Base-by-base conservation (phyloP, 2,113 vertebrate species). In the Dunckerocampus dactyliophorus region DNA sequence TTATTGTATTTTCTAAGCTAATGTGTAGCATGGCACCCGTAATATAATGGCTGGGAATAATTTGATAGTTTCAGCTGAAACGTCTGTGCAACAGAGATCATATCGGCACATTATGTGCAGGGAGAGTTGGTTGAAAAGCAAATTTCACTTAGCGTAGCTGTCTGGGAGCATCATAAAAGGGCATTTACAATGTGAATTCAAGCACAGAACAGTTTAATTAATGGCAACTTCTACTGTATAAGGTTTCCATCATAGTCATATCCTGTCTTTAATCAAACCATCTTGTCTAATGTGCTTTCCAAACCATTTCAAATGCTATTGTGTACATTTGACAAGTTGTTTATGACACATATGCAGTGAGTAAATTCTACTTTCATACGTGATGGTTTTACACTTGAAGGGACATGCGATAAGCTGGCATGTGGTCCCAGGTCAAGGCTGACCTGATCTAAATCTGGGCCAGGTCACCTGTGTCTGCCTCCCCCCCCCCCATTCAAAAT, bases 1-100 rank as follows among this genome's bases (percentile, higher is more conserved):
- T 84, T 84, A 85, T 91, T 89, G 71, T 88, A 82, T 88, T 90
- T 89, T 83, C 79, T 74, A 80, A 80, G 69, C 68, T 69, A 91
- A 77, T 63, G 80, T 82, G 80, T 77, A 69, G 82, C 75, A 67
- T 74, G 78, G 74, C 77, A 80, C 82, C 71, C 71, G 79, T 76
- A 85, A 83, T 82, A 71, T 82, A 81, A 85, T 57, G 77, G 72
- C 64, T 43, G 24, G 60, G 69, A 81, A 79, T 81, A 60, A 87
- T 86, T 83, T 72, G 69, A 73, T 77, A 72, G 76, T 81, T 84
- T 87, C 79, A 82, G 82, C 81, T 74, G 74, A 88, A 87, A 87
- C 84, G 88, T 80, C 80, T 83, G 83, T 72, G 86, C 81, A 16
- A 71, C 66, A 67, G 72, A 71, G 79, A 82, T 82, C 71, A 67